Conservation (phyloP, 2,888 invertebrate species). For the Saturnia japonica region DNA sequence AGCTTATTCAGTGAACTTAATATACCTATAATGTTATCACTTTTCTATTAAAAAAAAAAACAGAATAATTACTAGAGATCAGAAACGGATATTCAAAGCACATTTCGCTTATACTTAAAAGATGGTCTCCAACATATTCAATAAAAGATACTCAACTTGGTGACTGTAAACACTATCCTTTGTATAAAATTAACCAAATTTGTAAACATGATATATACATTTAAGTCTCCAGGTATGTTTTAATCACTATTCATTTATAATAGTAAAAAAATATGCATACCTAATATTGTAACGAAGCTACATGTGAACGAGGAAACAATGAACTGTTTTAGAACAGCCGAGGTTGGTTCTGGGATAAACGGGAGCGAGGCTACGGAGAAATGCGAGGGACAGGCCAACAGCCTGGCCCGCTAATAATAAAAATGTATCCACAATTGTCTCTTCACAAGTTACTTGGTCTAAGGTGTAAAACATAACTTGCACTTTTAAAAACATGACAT, state of each 20-base stretch:
- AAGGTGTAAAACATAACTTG: conserved; percentile 79
- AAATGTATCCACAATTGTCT: conserved; percentile 79
- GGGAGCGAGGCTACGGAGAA: conserved; percentile 69
- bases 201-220: conserved; percentile 79
- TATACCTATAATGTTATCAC: conserved; percentile 61
- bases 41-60: conserved; percentile 57
- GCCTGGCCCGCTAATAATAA: conserved; percentile 59
- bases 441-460: conserved; percentile 79
- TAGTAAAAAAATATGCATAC: conserved; percentile 82
- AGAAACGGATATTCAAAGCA: conserved; percentile 62
- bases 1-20: conserved; percentile 58
- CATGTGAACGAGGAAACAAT: conserved; percentile 74
- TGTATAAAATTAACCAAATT: conserved; percentile 80
- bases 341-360: conserved; percentile 57
- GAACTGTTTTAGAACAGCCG: conserved; percentile 57
- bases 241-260: conserved; percentile 71
- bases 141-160: conserved; percentile 72
- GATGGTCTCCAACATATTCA: conserved; percentile 50
- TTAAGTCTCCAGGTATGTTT: conserved; percentile 70
- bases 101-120: conserved; percentile 53
- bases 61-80: conserved; percentile 73
- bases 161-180: conserved; percentile 70
- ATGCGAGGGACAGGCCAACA: conserved; percentile 55
- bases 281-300: conserved; percentile 81
- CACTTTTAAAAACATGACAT: conserved; percentile 79